These are phyloP conservation scores for Aethina tumida DNA, from an alignment of 1,140 invertebrate species.

Conservation along the genomic window DNA sequence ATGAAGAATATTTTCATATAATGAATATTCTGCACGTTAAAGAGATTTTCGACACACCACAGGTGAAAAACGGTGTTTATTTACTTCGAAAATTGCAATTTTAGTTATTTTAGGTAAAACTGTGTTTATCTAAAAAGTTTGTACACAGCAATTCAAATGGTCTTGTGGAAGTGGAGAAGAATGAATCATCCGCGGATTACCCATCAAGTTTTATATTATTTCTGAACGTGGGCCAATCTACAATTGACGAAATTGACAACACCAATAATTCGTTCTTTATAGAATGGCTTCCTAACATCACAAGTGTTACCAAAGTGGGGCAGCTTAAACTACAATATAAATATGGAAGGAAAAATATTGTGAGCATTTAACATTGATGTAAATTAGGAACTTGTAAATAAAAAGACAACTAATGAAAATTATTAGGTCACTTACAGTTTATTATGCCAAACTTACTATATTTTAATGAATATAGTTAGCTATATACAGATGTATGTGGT, in stretches of 20 bases:
- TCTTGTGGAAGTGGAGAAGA: constrained; percentile 20
- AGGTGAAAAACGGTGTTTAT: constrained; percentile 37
- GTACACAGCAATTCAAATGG: constrained; percentile 18
- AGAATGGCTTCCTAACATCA: constrained; percentile 23
- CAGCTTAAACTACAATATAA: constrained; percentile 27
- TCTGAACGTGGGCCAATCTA: constrained; percentile 25
- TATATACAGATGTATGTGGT: too few species aligned
- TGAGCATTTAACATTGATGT: background rate
- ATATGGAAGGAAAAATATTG: constrained; percentile 25
- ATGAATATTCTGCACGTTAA: constrained; percentile 64
- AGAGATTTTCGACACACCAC: constrained; percentile 63
- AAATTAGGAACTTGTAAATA: too few species aligned
- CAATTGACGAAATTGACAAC: constrained; percentile 27
- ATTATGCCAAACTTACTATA: too few species aligned
- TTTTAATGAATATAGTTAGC: too few species aligned
- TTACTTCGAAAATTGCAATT: background rate
- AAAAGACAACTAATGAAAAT: too few species aligned
- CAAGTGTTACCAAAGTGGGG: constrained; percentile 19
- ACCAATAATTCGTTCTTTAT: constrained; percentile 25
- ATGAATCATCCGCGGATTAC: constrained; percentile 7
- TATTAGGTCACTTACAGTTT: too few species aligned
- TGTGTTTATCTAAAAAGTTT: constrained; percentile 26
- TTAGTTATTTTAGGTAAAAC: constrained; percentile 20
- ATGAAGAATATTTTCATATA: constrained; percentile 61
- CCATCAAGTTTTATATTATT: constrained; percentile 25